These are phyloP conservation scores for Dryobotodes eremita DNA, from an alignment of 2,888 invertebrate genomes.

Conservation along the genomic window DNA sequence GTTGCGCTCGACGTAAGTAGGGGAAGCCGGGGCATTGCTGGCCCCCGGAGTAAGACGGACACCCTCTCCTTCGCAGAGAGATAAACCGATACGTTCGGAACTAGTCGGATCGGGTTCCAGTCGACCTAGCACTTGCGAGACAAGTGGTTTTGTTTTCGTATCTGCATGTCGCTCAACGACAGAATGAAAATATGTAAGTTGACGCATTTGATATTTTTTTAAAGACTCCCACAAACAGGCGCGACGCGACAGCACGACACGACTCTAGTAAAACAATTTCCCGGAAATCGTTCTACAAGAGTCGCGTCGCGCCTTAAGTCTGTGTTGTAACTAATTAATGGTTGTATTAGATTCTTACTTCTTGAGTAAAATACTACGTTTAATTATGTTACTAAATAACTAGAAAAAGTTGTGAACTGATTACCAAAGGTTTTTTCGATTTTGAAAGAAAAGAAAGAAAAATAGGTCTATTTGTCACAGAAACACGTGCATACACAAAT, in stretches of 20 bases:
- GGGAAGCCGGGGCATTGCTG: no score
- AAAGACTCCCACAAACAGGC: no score
- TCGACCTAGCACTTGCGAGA: not conserved
- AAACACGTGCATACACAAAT: no score
- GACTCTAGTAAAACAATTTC: no score
- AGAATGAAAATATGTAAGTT: slow-evolving; percentile 7
- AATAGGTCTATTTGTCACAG: no score
- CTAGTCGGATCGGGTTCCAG: not conserved
- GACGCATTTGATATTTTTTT: not conserved
- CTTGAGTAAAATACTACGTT: not conserved
- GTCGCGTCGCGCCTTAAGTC: not conserved
- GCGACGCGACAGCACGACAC: no score
- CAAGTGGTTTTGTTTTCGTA: not conserved
- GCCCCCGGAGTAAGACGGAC: no score
- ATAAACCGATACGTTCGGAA: not conserved
- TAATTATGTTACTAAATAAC: not conserved
- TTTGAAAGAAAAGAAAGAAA: no score
- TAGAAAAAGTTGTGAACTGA: not conserved
- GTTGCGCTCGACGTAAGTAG: not conserved
- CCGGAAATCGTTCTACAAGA: no score
- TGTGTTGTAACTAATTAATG: not conserved
- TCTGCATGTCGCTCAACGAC: not conserved
- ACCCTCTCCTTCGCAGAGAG: not conserved
- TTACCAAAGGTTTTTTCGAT: not conserved
- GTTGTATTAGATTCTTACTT: not conserved